Percentiles rank a stretch among this genome's conserved stretches.
phyloP scores from a whole-genome alignment of 2,113 vertebrate genomes.

The Corythornis cristatus region DNA sequence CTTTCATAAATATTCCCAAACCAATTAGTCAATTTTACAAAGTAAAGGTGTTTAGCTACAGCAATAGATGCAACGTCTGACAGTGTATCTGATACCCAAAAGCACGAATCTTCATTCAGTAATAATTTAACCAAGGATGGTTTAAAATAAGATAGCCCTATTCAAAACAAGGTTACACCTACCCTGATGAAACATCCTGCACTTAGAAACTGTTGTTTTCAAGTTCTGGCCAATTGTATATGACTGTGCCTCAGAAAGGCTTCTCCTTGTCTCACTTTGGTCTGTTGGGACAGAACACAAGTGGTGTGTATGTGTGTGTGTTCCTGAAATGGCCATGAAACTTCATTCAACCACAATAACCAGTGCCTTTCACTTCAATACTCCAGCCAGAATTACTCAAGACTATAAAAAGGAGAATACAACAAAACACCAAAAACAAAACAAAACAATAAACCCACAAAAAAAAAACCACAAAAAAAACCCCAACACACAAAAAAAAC shows the following conservation, averaged over 20 bases:
- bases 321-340: not conserved
- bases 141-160: not conserved
- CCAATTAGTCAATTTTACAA: slow-evolving; percentile 72
- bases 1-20: slow-evolving; percentile 81
- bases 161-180: not conserved
- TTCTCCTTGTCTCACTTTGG: not conserved
- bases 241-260: not conserved
- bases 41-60: slow-evolving; percentile 66
- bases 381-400: not conserved
- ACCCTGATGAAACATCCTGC: not conserved
- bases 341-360: rapidly evolving
- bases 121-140: not conserved
- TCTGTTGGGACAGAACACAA: rapidly evolving
- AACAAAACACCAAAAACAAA: not conserved
- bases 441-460: too few relatives aligned
- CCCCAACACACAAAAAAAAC: too few relatives aligned
- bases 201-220: not conserved
- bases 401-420: not conserved
- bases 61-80: slow-evolving; percentile 47
- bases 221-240: not conserved
- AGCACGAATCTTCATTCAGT: not conserved
- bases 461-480: too few relatives aligned
- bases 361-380: rapidly evolving
- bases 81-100: not conserved
- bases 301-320: rapidly evolving